phyloP scores from a whole-genome alignment of 2,888 invertebrate species.

The Lasioglossum leucozonium region DNA sequence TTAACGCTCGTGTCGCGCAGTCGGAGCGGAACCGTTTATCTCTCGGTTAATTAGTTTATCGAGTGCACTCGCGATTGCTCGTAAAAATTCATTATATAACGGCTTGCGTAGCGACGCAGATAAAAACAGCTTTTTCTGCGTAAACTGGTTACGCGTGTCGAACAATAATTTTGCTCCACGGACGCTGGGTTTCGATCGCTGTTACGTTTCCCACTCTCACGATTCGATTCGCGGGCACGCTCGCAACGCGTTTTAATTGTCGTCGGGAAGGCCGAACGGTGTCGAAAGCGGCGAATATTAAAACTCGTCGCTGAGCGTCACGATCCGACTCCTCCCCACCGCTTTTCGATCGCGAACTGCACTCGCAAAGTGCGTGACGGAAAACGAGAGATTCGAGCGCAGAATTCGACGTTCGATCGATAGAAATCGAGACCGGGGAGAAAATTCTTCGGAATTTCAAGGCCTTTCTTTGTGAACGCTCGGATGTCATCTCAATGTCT shows the following conservation, averaged over 20 bases:
- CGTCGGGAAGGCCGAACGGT: neutral
- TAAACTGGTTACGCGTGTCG: neutral
- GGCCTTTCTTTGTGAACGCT: neutral
- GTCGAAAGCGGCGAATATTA: neutral
- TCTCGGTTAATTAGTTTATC: conserved; percentile 36
- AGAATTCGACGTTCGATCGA: neutral
- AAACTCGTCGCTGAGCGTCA: neutral
- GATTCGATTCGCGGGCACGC: neutral
- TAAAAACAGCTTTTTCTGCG: conserved; percentile 12
- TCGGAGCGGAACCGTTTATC: conserved; percentile 14
- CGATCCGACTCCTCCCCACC: neutral
- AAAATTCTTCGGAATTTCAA: neutral
- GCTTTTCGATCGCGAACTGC: neutral
- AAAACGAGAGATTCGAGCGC: neutral
- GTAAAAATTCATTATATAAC: conserved; percentile 34
- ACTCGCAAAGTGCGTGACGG: neutral
- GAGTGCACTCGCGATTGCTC: conserved; percentile 17
- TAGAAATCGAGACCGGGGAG: neutral
- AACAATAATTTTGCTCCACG: neutral
- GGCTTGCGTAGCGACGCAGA: neutral
- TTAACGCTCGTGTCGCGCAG: neutral
- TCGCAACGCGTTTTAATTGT: conserved; percentile 13
- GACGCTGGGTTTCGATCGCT: neutral
- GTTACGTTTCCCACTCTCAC: neutral
- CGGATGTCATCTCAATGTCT: neutral